Evolutionary conservation across 2,113 vertebrate species (phyloP), one percentile per base, ranked within the genome.

Genomic region (zebrafish (Danio rerio)): DNA sequence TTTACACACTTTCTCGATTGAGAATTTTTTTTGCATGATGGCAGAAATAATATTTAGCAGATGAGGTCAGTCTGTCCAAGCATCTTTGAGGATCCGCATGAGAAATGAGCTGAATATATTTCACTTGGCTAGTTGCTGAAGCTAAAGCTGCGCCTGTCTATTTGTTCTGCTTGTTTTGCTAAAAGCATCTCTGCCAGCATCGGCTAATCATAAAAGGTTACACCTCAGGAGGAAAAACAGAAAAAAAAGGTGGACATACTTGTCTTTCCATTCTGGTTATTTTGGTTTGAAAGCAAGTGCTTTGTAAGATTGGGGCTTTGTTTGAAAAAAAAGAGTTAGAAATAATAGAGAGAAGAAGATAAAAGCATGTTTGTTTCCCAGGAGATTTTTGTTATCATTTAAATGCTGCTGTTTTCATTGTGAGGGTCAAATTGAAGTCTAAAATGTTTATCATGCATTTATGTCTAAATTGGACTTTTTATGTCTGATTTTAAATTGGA

Each of bases 11-110:
- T 74, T 74, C 31, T 31, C 72, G 43, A 45, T 55, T 18, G 81
- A 83, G 66, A 63, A 10, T 81, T 81, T 86, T 68, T 77, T 42
- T 62, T 84, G 88, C 86, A 87, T 80, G 42, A 89, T 81, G 86
- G 90, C 83, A 92, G 89, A 90, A 91, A 92, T 89, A 93, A 92
- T 92, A 92, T 92, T 93, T 89, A 90, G 88, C 89, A 82, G 86
- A 91, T 92, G 91, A 93, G 88, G 85, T 93, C 90, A 92, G 86
- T 58, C 86, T 86, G 88, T 83, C 88, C 87, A 89, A 91, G 87
- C 84, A 85, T 82, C 50, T 63, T 81, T 87, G 81, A 87, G 89
- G 87, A 86, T 91, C 89, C 73, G 89, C 83, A 84, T 81, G 88
- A 90, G 88, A 88, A 89, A 89, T 88, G 77, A 50, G 81, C 76